A percentile compares a stretch with the other conserved stretches of the same genome.
These are phyloP conservation scores for Papilio aristodemus DNA, from an alignment of 1,140 invertebrate genomes.

Conservation along the genomic window DNA sequence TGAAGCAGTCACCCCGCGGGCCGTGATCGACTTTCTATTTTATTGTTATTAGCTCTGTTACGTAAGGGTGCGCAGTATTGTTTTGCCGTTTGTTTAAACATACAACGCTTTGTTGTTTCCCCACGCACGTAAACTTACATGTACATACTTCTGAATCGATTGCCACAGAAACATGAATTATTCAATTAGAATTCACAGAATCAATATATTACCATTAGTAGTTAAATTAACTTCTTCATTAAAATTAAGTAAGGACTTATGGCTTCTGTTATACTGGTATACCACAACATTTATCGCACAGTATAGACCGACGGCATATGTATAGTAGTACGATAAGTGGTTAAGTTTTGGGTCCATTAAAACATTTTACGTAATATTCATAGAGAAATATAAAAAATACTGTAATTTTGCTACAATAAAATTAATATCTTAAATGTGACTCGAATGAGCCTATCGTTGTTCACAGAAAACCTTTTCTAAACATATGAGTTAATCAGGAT, in stretches of 20 bases:
- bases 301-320: too few species aligned
- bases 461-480: too few species aligned
- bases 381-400: too few species aligned
- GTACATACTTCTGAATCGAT: not conserved
- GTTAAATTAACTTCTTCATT: constrained; percentile 10
- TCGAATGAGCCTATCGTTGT: too few species aligned
- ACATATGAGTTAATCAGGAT: too few species aligned
- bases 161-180: not conserved
- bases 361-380: too few species aligned
- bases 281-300: too few species aligned
- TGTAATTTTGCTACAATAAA: too few species aligned
- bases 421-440: too few species aligned
- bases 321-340: too few species aligned
- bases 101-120: constrained; percentile 43
- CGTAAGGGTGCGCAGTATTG: constrained; percentile 76
- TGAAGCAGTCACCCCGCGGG: constrained; percentile 73
- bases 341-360: too few species aligned
- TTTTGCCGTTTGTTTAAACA: constrained; percentile 73
- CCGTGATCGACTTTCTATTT: constrained; percentile 74
- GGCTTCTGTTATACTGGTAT: not conserved
- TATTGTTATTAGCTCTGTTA: constrained; percentile 77
- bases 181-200: constrained; percentile 9
- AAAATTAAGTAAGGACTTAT: constrained; percentile 3
- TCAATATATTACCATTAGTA: not conserved
- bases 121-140: constrained; percentile 9